Evolutionary conservation across 2,113 vertebrate species (phyloP).

Genomic region (Phylloscopus whistleri): DNA sequence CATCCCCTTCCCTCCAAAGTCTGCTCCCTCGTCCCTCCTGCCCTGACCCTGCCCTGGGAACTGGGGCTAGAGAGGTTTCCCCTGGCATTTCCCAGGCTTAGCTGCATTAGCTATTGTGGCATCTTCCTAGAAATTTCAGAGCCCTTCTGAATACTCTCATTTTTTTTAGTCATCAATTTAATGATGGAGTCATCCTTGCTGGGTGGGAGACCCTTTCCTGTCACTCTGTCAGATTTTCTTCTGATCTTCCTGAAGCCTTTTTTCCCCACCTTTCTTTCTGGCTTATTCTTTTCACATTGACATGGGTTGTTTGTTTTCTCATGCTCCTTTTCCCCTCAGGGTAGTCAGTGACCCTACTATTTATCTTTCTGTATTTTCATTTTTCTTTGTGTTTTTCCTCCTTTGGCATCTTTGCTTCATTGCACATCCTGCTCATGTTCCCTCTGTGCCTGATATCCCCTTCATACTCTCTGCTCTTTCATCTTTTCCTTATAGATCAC

Average conservation of each 20-base stretch:
- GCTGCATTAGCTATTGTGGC: background rate
- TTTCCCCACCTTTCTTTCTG: background rate
- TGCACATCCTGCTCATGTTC: background rate
- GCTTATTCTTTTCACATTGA: background rate
- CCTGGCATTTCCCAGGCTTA: background rate
- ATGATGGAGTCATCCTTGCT: background rate
- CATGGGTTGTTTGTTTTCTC: background rate
- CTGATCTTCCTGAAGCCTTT: background rate
- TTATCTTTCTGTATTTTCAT: slow-evolving; percentile 7
- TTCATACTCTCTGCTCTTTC: background rate
- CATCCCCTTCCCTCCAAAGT: accelerated
- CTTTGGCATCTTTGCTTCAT: background rate
- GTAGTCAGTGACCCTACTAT: background rate
- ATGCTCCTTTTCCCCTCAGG: background rate
- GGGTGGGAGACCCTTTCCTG: background rate
- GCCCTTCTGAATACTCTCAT: background rate
- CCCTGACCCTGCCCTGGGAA: background rate
- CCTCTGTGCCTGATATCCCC: background rate
- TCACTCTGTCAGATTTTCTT: background rate
- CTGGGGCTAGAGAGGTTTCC: background rate
- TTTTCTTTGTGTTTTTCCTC: background rate
- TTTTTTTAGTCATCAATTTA: background rate
- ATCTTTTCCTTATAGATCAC: background rate
- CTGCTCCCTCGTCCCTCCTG: background rate
- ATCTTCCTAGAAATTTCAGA: background rate